Evolutionary conservation across 2,888 invertebrate genomes (phyloP).

Genomic region (Caenorhabditis sp.): DNA sequence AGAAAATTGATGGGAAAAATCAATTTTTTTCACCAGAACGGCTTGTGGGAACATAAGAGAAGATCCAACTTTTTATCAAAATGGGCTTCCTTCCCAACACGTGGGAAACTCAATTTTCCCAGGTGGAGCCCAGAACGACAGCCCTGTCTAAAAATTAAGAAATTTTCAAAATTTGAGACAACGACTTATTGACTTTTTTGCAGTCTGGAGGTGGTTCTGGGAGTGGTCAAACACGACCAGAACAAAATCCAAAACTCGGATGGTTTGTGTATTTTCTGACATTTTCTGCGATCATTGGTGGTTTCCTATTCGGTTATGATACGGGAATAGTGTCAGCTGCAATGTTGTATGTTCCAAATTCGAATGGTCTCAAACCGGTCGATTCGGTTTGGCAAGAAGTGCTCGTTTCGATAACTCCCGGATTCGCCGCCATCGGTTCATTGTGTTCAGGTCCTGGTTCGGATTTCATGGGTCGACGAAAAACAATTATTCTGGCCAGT

Average conservation of each 20-base stretch:
- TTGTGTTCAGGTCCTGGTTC: conserved; percentile 72
- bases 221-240: conserved; percentile 38
- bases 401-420: conserved; percentile 46
- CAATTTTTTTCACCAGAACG: too few species aligned
- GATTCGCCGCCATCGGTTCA: conserved; percentile 57
- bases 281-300: conserved; percentile 58
- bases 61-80: too few species aligned
- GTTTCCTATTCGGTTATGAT: conserved; percentile 74
- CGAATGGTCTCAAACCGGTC: conserved; percentile 53
- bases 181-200: neutral
- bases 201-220: conserved; percentile 25
- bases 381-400: conserved; percentile 62
- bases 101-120: too few species aligned
- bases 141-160: too few species aligned
- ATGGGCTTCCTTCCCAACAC: too few species aligned
- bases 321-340: conserved; percentile 75
- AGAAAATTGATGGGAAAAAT: too few species aligned
- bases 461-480: conserved; percentile 74
- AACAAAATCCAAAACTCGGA: conserved; percentile 35
- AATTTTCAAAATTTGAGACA: neutral
- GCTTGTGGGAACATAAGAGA: too few species aligned
- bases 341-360: conserved; percentile 57
- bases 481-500: conserved; percentile 73
- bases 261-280: conserved; percentile 56
- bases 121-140: too few species aligned